These are phyloP conservation scores for Liopterus haemorrhoidalis DNA, from an alignment of 2,888 invertebrate genomes.

Conservation along the genomic window DNA sequence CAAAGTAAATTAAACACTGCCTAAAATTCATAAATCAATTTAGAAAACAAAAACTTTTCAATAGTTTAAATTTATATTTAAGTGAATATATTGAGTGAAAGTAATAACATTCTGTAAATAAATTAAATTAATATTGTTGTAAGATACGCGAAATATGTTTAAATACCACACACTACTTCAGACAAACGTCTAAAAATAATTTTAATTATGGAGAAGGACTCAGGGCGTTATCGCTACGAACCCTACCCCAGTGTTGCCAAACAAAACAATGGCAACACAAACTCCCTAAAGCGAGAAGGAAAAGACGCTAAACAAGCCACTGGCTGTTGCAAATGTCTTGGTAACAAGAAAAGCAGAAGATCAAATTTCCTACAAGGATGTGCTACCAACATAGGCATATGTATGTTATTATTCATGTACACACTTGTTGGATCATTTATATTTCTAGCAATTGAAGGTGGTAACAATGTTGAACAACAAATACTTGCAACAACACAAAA, in stretches of 20 bases:
- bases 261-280: constrained; percentile 35
- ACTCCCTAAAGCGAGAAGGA: constrained; percentile 43
- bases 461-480: constrained; percentile 53
- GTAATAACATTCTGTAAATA: no score
- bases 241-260: constrained; percentile 43
- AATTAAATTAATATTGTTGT: no score
- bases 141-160: no score
- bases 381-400: constrained; percentile 76
- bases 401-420: constrained; percentile 73
- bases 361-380: constrained; percentile 62
- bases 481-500: constrained; percentile 53
- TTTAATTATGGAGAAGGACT: constrained; percentile 44
- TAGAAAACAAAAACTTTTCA: no score
- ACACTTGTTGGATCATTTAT: constrained; percentile 59
- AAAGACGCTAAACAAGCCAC: constrained; percentile 41
- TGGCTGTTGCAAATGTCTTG: constrained; percentile 40
- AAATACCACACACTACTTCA: no score
- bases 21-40: no score
- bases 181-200: no score
- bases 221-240: constrained; percentile 44
- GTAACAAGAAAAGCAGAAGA: constrained; percentile 37
- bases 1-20: no score
- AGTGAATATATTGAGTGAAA: no score
- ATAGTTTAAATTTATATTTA: no score
- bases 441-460: constrained; percentile 78